Conservation (phyloP, 1,140 invertebrate genomes). For the Lepidurus apus region DNA sequence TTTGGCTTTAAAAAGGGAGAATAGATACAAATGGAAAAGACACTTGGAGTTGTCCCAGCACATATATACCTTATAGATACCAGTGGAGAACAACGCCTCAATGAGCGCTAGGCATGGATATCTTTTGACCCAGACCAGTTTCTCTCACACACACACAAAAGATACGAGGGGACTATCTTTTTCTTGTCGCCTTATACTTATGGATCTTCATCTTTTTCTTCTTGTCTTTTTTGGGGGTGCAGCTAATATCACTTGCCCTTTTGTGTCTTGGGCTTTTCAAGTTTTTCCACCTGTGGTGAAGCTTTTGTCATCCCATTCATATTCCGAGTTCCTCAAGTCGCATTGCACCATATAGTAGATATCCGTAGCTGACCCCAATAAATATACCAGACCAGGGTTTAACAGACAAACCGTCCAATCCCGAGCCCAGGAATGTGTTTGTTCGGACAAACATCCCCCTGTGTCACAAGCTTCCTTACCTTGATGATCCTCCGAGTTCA, state of each 20-base stretch:
- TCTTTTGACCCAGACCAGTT: neutral
- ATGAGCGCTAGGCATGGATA: neutral
- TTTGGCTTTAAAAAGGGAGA: neutral
- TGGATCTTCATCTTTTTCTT: neutral
- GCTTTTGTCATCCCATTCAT: neutral
- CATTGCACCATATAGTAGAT: too few species aligned
- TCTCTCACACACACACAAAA: neutral
- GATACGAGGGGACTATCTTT: neutral
- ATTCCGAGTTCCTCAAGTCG: neutral
- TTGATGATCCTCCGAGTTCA: too few species aligned
- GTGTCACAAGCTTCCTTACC: too few species aligned
- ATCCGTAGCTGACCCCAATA: too few species aligned
- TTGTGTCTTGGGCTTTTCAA: neutral
- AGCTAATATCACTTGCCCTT: neutral
- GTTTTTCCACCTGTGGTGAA: constrained; percentile 1
- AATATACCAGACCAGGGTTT: too few species aligned
- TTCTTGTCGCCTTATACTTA: neutral
- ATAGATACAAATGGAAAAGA: too few species aligned
- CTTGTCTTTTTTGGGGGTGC: too few species aligned
- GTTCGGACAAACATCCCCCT: too few species aligned
- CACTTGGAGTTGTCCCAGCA: too few species aligned
- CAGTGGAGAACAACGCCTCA: neutral
- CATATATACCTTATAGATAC: too few species aligned
- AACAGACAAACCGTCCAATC: too few species aligned
- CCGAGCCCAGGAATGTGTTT: too few species aligned